Conservation (phyloP, 2,888 invertebrate genomes). For the Laothoe populi region DNA sequence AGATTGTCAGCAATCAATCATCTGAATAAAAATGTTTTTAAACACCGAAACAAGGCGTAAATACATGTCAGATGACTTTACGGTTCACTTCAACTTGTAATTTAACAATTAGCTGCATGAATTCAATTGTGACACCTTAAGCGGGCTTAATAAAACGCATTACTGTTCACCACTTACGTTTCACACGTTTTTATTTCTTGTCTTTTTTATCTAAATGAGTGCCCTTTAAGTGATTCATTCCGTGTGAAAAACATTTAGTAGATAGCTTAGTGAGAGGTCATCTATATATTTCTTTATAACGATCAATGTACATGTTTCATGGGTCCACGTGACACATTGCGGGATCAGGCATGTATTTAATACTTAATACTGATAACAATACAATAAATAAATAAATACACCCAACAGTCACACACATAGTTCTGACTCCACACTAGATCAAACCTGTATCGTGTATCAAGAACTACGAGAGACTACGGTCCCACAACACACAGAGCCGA, state of each 20-base stretch:
- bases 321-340: too few relatives aligned
- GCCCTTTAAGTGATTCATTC: not conserved
- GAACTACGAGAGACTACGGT: too few relatives aligned
- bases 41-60: slow-evolving; percentile 1
- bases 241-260: not conserved
- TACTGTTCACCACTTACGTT: slow-evolving; percentile 7
- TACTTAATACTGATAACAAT: too few relatives aligned
- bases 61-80: not conserved
- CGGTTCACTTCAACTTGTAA: not conserved
- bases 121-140: slow-evolving; percentile 11
- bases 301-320: too few relatives aligned
- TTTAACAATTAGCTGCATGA: slow-evolving; percentile 4
- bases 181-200: not conserved
- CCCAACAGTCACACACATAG: too few relatives aligned
- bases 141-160: not conserved
- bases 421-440: too few relatives aligned
- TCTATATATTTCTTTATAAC: too few relatives aligned
- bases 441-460: too few relatives aligned
- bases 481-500: too few relatives aligned
- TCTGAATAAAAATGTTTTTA: not conserved
- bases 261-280: not conserved
- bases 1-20: slow-evolving; percentile 15
- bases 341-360: too few relatives aligned
- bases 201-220: not conserved
- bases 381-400: too few relatives aligned